A percentile compares a stretch with the other conserved stretches of the same genome.
phyloP scores from a whole-genome alignment of 2,888 invertebrate genomes.

The Mesochorus sp. region DNA sequence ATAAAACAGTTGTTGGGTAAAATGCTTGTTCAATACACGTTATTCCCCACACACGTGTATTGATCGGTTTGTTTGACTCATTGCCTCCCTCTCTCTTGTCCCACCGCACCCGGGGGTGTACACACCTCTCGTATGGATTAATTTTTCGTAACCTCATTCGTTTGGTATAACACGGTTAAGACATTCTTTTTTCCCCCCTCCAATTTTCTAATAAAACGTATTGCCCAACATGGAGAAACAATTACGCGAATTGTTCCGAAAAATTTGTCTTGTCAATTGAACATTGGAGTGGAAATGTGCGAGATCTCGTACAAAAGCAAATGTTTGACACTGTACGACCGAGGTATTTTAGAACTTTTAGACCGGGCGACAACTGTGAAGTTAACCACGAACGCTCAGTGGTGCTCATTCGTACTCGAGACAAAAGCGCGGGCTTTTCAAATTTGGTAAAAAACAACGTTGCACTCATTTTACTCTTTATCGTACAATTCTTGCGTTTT shows the following conservation, averaged over 20 bases:
- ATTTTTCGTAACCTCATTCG: conserved; percentile 48
- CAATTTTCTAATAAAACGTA: not conserved
- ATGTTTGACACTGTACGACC: no score
- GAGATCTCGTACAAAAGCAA: no score
- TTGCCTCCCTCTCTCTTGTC: conserved; percentile 22
- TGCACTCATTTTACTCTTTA: no score
- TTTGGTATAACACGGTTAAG: not conserved
- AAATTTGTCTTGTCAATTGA: no score
- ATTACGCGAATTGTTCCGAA: no score
- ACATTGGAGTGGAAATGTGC: no score
- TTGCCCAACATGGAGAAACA: no score
- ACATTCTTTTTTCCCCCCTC: not conserved
- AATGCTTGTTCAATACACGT: conserved; percentile 45
- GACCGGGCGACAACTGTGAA: conserved; percentile 11
- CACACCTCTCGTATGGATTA: conserved; percentile 44
- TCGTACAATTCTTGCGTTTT: no score
- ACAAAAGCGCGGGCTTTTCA: not conserved
- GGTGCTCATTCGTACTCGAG: conserved; percentile 1
- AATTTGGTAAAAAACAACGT: not conserved
- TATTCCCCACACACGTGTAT: conserved; percentile 66
- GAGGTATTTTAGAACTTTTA: no score
- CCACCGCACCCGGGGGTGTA: conserved; percentile 6
- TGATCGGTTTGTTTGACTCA: conserved; percentile 78
- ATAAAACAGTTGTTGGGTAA: conserved; percentile 41
- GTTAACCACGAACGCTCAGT: conserved; percentile 14